Conservation (phyloP, 2,888 invertebrate species). For the Lumbricus terrestris region DNA sequence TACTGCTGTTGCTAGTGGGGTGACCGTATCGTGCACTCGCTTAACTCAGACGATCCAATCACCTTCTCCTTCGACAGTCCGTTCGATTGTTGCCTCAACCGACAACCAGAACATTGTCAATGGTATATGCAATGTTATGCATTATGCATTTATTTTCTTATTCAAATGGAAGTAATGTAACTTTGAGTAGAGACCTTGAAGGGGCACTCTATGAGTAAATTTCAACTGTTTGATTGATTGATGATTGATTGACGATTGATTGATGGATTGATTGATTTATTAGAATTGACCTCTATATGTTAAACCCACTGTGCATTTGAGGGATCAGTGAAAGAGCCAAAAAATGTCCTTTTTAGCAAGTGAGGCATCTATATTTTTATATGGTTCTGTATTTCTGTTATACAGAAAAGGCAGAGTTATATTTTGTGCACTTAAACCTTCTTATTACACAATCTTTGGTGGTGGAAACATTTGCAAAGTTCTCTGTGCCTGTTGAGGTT, state of each 20-base stretch:
- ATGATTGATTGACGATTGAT: too few relatives aligned
- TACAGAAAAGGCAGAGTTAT: neutral
- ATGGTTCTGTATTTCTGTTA: neutral
- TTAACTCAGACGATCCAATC: neutral
- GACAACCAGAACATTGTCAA: neutral
- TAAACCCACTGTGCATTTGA: neutral
- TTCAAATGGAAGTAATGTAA: neutral
- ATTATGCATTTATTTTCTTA: neutral
- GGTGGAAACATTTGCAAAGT: too few relatives aligned
- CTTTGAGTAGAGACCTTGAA: too few relatives aligned
- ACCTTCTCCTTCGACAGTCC: too few relatives aligned
- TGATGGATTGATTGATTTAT: too few relatives aligned
- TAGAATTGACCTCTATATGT: neutral
- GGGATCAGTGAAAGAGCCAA: neutral
- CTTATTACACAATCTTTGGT: too few relatives aligned
- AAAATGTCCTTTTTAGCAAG: neutral
- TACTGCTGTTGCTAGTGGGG: neutral
- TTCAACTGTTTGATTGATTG: too few relatives aligned
- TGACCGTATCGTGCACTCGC: neutral
- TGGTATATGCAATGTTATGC: too few relatives aligned
- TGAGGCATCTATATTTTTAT: neutral
- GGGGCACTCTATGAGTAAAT: too few relatives aligned
- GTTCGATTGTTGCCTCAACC: neutral
- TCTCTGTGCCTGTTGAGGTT: too few relatives aligned
- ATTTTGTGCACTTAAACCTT: neutral